Evolutionary conservation across 2,888 invertebrate genomes (phyloP), one percentile per base, ranked within the genome.

Genomic region (Nemotelus nigrinus): DNA sequence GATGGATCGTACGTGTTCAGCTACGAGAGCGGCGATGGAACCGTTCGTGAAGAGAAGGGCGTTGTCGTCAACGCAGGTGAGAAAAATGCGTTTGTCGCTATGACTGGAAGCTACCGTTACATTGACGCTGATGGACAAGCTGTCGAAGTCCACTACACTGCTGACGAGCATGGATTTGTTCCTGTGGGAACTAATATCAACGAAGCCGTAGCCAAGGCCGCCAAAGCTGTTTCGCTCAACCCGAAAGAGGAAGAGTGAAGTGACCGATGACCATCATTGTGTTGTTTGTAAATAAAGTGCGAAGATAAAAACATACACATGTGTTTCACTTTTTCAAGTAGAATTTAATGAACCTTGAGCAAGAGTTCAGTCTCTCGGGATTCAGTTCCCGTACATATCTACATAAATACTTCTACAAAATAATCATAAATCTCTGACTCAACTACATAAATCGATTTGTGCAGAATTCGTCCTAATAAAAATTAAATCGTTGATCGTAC

Each of bases 151-250:
- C 82, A 82, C 68, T 86, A 86, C 67, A 85, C 82, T 57, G 86
- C 86, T 67, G 85, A 85, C 80, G 81, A 85, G 71, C 83, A 83
- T 78, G 86, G 86, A 8, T 86, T 86, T 72, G 86, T 87, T n/a
- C 86, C 86, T 71, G 83, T 84, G 64, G 86, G 86, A 3, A 83
- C 81, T 53, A 82, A 83, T 68, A 86, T 86, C 65, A 78, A 83
- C 48, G 82, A 84, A 25, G 80, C 83, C 75, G 86, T 87, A 67
- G 82, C 86, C 0, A 58, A 81, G 65, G 82, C 83, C 4, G 86
- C 87, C 58, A 82, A 83, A 68, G 81, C 80, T 60, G 84, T 83
- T 71, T 84, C 83, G 64, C 81, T 74, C 8, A 74, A 74, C 41
- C 60, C 74, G 7, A 63, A 63, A 25, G 8, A 10, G 39, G 74